Percentiles rank a stretch among this genome's conserved stretches.
These are phyloP conservation scores for Melanotaenia pygmaea DNA, from an alignment of 2,797 vertebrate genomes.

Conservation along the genomic window DNA sequence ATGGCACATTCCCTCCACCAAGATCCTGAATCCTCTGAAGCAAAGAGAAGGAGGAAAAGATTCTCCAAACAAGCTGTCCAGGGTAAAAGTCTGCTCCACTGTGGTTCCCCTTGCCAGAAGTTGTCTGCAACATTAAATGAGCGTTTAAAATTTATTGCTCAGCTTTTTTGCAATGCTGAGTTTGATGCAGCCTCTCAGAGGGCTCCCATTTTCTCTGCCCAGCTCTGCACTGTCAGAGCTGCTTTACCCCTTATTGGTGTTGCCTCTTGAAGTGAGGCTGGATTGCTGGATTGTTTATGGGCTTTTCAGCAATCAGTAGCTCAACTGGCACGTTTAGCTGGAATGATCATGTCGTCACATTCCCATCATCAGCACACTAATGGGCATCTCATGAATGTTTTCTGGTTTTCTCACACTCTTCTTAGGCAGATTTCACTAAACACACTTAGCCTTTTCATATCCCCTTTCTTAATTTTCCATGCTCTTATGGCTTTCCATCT, in stretches of 20 bases:
- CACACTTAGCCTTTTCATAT: conserved; percentile 49
- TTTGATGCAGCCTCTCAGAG: conserved; percentile 12
- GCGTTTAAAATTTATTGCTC: conserved; percentile 4
- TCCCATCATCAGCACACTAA: conserved; percentile 60
- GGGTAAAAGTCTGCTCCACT: conserved; percentile 83
- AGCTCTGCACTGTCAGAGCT: conserved; percentile 49
- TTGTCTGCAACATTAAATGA: conserved; percentile 19
- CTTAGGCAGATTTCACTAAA: conserved; percentile 68
- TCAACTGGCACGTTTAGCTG: conserved; percentile 32
- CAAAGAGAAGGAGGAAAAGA: conserved; percentile 91
- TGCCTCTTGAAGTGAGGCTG: conserved; percentile 59
- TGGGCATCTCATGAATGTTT: conserved; percentile 50
- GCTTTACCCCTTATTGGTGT: conserved; percentile 38
- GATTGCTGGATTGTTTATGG: conserved; percentile 60
- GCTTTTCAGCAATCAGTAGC: conserved; percentile 48
- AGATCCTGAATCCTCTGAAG: conserved; percentile 92
- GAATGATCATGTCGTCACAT: conserved; percentile 37
- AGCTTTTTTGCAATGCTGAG: conserved; percentile 7
- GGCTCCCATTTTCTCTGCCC: neutral
- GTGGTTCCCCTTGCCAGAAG: conserved; percentile 17
- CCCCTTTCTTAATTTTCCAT: conserved; percentile 20
- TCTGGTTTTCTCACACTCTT: conserved; percentile 50
- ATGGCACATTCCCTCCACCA: conserved; percentile 92
- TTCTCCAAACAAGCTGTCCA: conserved; percentile 91
- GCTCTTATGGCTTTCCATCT: conserved; percentile 18